Base-by-base conservation (phyloP, 2,888 invertebrate species). In the Nomada flava region DNA sequence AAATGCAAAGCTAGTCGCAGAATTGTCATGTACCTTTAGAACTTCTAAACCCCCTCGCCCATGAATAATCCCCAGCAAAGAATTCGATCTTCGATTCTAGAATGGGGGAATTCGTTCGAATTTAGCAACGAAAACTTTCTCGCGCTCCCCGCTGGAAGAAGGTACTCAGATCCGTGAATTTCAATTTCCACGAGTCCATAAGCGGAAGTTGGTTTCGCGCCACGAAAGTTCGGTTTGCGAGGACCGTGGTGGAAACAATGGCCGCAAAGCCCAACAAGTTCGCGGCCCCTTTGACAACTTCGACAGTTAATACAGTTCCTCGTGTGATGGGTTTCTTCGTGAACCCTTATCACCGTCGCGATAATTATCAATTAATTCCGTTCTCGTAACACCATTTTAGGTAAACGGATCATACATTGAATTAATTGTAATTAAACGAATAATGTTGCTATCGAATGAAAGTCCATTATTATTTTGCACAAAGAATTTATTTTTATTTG, bases 141-240 rank as follows among this genome's bases (percentile, higher is more conserved):
- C 18, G 20, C 23, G 57, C 59, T 65, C 26, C 20, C n/a, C 18
- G 44, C 50, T 29, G 44, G 57, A 72, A 36, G 67, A 80, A 76
- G 76, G 80, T 62, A 68, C 72, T 47, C 36, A 52, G 62, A 68
- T 47, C 47, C 73, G 60, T 50, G 79, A 86, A 86, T 85, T 86
- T 88, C 88, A 88, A 88, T 88, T 77, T 75, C 69, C 82, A 59
- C 83, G n/a, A 82, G 82, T 86, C 82, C 84, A 86, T 81, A 82
- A 80, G 69, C 81, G 76, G 80, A 84, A 79, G 80, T 79, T 81
- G 76, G 29, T 59, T 59, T 76, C 72, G 63, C 57, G 60, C 63
- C 63, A 47, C 15, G 72, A 64, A 83, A 86, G 70, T 82, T 82
- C 57, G 50, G 50, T 70, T 18, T n/a, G 53, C 57, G 57, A 2